phyloP scores from a whole-genome alignment of 2,113 vertebrate species.

The Trinectes maculatus region DNA sequence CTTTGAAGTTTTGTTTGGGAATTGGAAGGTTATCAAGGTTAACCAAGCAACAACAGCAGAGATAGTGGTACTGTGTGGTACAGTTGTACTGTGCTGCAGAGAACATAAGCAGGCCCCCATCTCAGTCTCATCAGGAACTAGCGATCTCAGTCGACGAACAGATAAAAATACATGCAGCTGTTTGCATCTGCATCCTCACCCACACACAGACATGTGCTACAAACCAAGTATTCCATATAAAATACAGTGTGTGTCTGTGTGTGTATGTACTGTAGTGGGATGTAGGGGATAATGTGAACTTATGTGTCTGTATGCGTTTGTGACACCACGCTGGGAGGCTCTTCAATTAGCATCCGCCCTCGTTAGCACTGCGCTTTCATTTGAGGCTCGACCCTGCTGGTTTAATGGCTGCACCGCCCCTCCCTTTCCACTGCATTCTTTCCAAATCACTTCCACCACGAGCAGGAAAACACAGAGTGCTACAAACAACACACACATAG shows the following conservation, averaged over 20 bases:
- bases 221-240: background rate
- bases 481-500: constrained; percentile 51
- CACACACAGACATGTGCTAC: background rate
- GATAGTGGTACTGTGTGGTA: too few relatives aligned
- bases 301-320: constrained; percentile 35
- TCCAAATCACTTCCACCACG: constrained; percentile 81
- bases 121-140: background rate
- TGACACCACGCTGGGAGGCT: constrained; percentile 66
- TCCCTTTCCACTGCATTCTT: constrained; percentile 80
- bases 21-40: background rate
- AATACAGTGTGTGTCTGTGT: background rate
- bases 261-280: background rate
- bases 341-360: constrained; percentile 79
- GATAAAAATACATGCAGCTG: background rate
- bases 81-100: background rate
- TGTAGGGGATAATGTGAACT: constrained; percentile 3
- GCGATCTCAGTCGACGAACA: background rate
- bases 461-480: constrained; percentile 60
- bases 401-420: constrained; percentile 71
- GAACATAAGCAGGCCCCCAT: background rate
- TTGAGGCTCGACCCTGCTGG: constrained; percentile 71
- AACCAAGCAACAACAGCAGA: constrained; percentile 25
- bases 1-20: constrained; percentile 35
- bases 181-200: background rate
- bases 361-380: constrained; percentile 76